Percentiles rank a stretch among this genome's conserved stretches.
These are phyloP conservation scores for Ascidia mentula DNA, from an alignment of 23 tunicate species.

Conservation along the genomic window DNA sequence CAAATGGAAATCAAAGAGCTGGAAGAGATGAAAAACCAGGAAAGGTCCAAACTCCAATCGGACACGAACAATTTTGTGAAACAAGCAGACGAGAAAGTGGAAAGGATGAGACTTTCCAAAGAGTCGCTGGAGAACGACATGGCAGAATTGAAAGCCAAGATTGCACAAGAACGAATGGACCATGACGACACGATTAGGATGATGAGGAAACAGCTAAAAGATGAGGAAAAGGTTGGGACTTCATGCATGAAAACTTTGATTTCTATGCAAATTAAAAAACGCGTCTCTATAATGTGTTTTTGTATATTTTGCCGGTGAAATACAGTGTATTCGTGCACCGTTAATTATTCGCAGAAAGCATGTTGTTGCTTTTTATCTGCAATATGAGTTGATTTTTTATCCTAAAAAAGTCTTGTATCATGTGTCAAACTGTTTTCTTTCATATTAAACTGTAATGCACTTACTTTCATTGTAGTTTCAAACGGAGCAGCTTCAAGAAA, in stretches of 20 bases:
- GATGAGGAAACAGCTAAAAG: conserved; percentile 44
- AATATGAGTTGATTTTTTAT: too few relatives aligned
- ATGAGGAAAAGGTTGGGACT: conserved; percentile 47
- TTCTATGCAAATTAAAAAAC: background rate
- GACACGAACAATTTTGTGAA: conserved; percentile 40
- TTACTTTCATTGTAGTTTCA: conserved; percentile 24
- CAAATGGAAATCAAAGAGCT: conserved; percentile 29
- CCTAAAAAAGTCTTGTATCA: too few relatives aligned
- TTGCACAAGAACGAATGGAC: conserved; percentile 49
- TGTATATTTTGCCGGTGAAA: background rate
- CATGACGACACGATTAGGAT: conserved; percentile 50
- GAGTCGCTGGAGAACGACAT: conserved; percentile 50
- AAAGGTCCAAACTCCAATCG: conserved; percentile 14
- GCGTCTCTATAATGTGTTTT: too few relatives aligned
- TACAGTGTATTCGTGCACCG: background rate
- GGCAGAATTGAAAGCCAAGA: conserved; percentile 42
- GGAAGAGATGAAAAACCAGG: conserved; percentile 29
- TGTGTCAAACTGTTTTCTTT: too few relatives aligned
- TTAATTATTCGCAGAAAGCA: background rate
- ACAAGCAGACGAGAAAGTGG: conserved; percentile 39
- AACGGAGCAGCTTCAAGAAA: conserved; percentile 54
- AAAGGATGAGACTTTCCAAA: conserved; percentile 25
- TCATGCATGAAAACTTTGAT: background rate
- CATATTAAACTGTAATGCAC: too few relatives aligned
- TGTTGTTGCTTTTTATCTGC: too few relatives aligned